These are phyloP conservation scores for Lycodopsis pacificus DNA, from an alignment of 2,797 vertebrate species.

Conservation along the genomic window DNA sequence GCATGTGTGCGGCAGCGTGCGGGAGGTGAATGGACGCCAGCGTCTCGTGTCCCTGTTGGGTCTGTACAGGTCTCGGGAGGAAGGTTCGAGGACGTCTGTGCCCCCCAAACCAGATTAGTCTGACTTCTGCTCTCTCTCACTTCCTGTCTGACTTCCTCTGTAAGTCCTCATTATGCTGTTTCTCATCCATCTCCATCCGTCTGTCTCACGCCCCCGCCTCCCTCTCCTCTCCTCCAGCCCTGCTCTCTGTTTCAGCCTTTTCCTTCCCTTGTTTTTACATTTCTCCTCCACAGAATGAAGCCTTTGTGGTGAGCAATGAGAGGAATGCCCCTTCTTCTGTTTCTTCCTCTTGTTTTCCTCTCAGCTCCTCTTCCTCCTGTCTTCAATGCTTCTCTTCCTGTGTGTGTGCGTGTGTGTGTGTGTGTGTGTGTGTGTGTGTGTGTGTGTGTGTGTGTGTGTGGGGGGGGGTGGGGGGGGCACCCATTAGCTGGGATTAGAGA, in stretches of 20 bases:
- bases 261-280: conserved; percentile 34
- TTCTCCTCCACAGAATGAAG: conserved; percentile 56
- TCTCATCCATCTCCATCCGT: conserved; percentile 40
- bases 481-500: conserved; percentile 66
- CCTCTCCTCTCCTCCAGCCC: conserved; percentile 32
- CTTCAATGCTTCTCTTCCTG: not conserved
- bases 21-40: not conserved
- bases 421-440: conserved; percentile 25
- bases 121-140: conserved; percentile 29
- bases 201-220: conserved; percentile 23
- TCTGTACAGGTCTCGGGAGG: conserved; percentile 26
- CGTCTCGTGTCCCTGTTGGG: conserved; percentile 6
- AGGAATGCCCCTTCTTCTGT: conserved; percentile 51
- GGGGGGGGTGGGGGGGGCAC: conserved; percentile 12
- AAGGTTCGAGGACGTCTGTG: conserved; percentile 23
- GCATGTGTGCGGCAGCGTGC: not conserved
- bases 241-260: conserved; percentile 24
- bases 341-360: conserved; percentile 20
- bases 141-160: not conserved
- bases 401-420: conserved; percentile 18
- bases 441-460: not conserved
- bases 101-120: conserved; percentile 49
- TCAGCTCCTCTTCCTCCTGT: conserved; percentile 7
- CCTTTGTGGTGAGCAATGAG: conserved; percentile 67
- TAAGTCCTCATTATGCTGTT: conserved; percentile 24